Evolutionary conservation across 2,888 invertebrate species (phyloP).

Genomic region (Trisateles emortualis): DNA sequence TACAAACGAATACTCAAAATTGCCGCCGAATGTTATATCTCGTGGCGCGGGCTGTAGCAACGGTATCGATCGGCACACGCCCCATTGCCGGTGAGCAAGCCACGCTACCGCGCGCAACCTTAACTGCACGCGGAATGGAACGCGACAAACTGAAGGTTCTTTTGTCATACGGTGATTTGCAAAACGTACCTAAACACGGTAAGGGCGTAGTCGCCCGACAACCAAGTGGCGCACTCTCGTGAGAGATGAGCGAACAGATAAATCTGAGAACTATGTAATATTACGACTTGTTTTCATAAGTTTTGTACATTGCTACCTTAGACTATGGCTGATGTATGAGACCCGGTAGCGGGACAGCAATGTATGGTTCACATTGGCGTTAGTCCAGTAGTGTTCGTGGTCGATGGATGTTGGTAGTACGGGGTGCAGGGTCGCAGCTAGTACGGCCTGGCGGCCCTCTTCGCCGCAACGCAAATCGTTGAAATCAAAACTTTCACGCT

Average conservation of each 20-base stretch:
- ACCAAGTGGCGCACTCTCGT: constrained; percentile 85
- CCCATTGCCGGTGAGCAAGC: constrained; percentile 71
- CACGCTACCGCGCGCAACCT: constrained; percentile 30
- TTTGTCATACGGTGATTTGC: constrained; percentile 69
- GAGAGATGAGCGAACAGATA: constrained; percentile 84
- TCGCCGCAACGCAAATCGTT: constrained; percentile 86
- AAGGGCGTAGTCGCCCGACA: constrained; percentile 78
- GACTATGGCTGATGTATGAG: fast-evolving
- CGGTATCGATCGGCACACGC: constrained; percentile 75
- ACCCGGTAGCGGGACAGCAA: constrained; percentile 31
- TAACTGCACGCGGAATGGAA: constrained; percentile 71
- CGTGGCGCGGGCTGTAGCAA: constrained; percentile 54
- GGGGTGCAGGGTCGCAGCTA: constrained; percentile 76
- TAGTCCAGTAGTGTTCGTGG: constrained; percentile 14
- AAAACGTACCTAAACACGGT: constrained; percentile 74
- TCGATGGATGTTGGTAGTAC: constrained; percentile 43
- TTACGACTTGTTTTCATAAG: constrained; percentile 21
- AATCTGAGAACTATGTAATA: constrained; percentile 62
- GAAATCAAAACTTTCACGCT: constrained; percentile 87
- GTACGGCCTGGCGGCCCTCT: constrained; percentile 82
- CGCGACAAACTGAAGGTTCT: constrained; percentile 59
- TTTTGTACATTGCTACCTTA: constrained; percentile 59
- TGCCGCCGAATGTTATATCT: constrained; percentile 75
- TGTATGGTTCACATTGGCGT: constrained; percentile 40
- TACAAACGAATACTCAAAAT: constrained; percentile 65